A percentile compares a stretch with the other conserved stretches of the same genome.
Conservation (phyloP, 1,140 invertebrate species). For the Whitmania pigra region DNA sequence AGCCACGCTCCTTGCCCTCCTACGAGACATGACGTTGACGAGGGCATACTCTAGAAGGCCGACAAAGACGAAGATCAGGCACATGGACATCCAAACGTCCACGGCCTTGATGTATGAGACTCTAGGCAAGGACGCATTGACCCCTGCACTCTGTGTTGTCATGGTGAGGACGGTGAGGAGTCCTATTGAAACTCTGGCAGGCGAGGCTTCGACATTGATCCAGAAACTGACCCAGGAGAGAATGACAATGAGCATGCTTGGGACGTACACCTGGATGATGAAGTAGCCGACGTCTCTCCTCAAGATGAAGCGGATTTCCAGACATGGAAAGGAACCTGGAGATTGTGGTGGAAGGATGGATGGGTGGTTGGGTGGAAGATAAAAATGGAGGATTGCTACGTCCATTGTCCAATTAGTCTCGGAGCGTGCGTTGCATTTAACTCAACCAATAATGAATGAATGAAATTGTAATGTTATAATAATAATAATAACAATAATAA, state of each 20-base stretch:
- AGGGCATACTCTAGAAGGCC: conserved; percentile 67
- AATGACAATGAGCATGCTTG: conserved; percentile 23
- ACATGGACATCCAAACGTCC: conserved; percentile 77
- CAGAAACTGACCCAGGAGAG: conserved; percentile 53
- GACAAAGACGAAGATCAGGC: conserved; percentile 69
- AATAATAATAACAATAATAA: background rate
- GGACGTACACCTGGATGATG: conserved; percentile 25
- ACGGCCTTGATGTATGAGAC: conserved; percentile 61
- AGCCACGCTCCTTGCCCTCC: background rate
- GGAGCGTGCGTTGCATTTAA: background rate
- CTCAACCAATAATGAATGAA: background rate
- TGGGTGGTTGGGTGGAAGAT: too few species aligned
- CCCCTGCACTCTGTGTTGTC: conserved; percentile 34
- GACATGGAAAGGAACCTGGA: conserved; percentile 18
- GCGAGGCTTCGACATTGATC: conserved; percentile 50
- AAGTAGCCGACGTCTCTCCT: conserved; percentile 20
- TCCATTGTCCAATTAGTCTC: too few species aligned
- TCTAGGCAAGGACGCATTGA: conserved; percentile 16
- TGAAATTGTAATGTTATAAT: background rate
- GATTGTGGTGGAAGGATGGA: background rate
- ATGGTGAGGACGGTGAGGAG: conserved; percentile 41
- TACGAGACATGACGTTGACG: conserved; percentile 39
- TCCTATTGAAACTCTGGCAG: conserved; percentile 46
- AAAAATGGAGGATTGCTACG: background rate
- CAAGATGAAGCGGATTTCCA: conserved; percentile 14